A percentile compares a stretch with the other conserved stretches of the same genome.
phyloP scores from a whole-genome alignment of 2,113 vertebrate genomes.

The Pavo muticus region DNA sequence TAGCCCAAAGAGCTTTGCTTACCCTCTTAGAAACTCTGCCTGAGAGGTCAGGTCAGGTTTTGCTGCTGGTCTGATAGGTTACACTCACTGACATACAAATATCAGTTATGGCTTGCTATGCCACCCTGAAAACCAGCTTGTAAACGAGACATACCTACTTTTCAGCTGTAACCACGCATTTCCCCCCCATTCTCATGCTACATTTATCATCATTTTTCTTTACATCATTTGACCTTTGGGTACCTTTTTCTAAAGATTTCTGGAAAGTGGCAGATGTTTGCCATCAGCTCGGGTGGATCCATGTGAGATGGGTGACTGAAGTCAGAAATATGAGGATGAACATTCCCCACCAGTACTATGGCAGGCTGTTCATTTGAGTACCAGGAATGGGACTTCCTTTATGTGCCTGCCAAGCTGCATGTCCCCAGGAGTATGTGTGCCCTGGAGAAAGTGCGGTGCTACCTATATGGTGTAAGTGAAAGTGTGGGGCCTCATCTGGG shows the following conservation, averaged over 20 bases:
- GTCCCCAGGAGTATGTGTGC: background rate
- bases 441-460: background rate
- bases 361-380: background rate
- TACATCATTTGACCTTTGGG: background rate
- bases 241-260: background rate
- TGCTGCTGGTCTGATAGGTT: background rate
- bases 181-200: background rate
- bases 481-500: background rate
- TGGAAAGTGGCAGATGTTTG: background rate
- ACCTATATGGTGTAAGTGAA: background rate
- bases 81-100: background rate
- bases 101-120: background rate
- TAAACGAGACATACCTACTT: background rate
- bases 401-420: background rate
- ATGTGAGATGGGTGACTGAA: fast-evolving
- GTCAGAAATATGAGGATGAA: background rate
- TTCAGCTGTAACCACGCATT: background rate
- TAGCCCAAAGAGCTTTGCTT: slow-evolving; percentile 32
- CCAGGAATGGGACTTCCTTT: background rate
- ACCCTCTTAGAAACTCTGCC: background rate
- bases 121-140: background rate
- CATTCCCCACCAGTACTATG: background rate
- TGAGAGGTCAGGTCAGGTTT: slow-evolving; percentile 6
- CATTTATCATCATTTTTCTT: background rate
- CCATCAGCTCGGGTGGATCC: background rate